Conservation (phyloP, 2,888 invertebrate species). For the Entomobrya multifasciata region DNA sequence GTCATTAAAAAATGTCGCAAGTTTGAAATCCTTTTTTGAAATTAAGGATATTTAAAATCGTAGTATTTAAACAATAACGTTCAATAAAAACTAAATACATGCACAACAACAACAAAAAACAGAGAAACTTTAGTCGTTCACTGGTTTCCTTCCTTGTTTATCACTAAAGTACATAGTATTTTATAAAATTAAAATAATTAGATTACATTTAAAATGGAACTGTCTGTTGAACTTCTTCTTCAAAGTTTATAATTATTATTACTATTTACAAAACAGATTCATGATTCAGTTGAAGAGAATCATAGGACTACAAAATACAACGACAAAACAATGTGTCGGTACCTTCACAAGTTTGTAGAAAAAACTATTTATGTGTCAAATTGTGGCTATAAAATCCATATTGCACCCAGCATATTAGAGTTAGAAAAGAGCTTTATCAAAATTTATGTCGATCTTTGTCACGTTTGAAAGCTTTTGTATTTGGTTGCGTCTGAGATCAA, state of each 20-base stretch:
- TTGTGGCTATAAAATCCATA: too few species aligned
- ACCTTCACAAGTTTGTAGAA: neutral
- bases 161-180: neutral
- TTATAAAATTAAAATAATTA: neutral
- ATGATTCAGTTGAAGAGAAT: neutral
- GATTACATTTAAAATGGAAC: slow-evolving; percentile 21
- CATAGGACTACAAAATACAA: too few species aligned
- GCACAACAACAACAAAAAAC: slow-evolving; percentile 9
- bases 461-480: too few species aligned
- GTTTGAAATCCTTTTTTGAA: neutral
- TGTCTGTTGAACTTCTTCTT: neutral
- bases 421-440: too few species aligned
- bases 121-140: slow-evolving; percentile 27
- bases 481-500: too few species aligned
- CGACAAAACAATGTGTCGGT: neutral
- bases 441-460: too few species aligned
- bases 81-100: neutral
- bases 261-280: too few species aligned
- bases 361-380: too few species aligned
- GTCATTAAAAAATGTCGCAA: too few species aligned
- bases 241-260: too few species aligned
- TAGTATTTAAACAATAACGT: neutral
- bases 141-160: slow-evolving; percentile 25
- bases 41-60: neutral
- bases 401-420: too few species aligned